These are phyloP conservation scores for Pyrochroa serraticornis DNA, from an alignment of 2,888 invertebrate genomes.

Conservation along the genomic window DNA sequence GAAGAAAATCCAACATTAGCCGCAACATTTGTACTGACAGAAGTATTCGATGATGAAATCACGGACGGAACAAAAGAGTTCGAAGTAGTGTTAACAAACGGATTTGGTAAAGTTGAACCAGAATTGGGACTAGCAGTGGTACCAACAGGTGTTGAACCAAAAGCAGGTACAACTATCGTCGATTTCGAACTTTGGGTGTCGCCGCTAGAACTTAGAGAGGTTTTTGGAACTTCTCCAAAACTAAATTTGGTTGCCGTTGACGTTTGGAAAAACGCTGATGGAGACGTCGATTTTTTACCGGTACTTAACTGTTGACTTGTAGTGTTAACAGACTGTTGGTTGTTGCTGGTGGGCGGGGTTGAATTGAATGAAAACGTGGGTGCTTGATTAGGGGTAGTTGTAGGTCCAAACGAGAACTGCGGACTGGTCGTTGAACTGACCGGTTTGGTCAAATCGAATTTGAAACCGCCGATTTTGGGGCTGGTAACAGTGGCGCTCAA, in stretches of 20 bases:
- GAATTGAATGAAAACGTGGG: too few species aligned
- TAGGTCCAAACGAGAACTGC: too few species aligned
- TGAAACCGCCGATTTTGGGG: constrained; percentile 18
- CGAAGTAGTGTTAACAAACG: not conserved
- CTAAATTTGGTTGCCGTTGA: too few species aligned
- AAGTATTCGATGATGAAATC: not conserved
- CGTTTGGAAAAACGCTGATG: too few species aligned
- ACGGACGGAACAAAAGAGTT: not conserved
- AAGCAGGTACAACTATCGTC: too few species aligned
- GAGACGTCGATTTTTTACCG: too few species aligned
- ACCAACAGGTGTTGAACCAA: too few species aligned
- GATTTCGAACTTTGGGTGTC: not conserved
- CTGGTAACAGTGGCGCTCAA: not conserved
- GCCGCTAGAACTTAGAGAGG: too few species aligned
- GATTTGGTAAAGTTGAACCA: not conserved
- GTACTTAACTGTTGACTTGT: too few species aligned
- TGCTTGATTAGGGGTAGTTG: not conserved
- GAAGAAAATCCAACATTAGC: not conserved
- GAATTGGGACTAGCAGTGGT: not conserved
- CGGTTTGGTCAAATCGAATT: constrained; percentile 11
- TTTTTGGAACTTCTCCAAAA: too few species aligned
- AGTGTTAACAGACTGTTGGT: too few species aligned
- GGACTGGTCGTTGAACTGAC: not conserved
- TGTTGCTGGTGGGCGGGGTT: too few species aligned
- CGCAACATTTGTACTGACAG: not conserved